Percentiles rank a stretch among this genome's conserved stretches.
These are phyloP conservation scores for Meliscaeva auricollis DNA, from an alignment of 2,888 invertebrate genomes.

Conservation along the genomic window DNA sequence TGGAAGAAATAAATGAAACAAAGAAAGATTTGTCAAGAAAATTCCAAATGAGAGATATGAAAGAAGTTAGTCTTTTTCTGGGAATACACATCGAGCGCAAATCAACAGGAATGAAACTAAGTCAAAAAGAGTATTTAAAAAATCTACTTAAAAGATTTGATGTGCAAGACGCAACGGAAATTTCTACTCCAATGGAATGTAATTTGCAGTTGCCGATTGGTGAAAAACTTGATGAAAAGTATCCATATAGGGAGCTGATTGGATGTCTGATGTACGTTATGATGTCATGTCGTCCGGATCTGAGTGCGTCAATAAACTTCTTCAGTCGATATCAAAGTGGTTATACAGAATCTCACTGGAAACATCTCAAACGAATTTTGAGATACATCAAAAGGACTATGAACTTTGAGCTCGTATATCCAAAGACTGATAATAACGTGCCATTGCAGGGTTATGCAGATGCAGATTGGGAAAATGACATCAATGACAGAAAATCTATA, in stretches of 20 bases:
- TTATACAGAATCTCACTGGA: neutral
- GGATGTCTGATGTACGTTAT: constrained; percentile 7
- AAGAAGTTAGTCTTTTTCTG: neutral
- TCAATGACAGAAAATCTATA: neutral
- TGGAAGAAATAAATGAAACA: neutral
- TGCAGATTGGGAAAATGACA: neutral
- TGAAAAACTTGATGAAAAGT: neutral
- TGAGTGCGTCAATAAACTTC: neutral
- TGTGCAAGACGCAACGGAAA: neutral
- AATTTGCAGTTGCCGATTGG: neutral
- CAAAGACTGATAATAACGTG: neutral
- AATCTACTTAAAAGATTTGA: neutral
- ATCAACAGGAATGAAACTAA: neutral
- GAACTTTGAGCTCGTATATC: neutral
- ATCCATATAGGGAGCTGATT: neutral
- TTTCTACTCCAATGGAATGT: neutral
- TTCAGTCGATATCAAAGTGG: neutral
- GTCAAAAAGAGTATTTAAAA: neutral
- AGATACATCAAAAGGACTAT: neutral
- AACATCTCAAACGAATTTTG: neutral
- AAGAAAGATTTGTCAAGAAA: neutral
- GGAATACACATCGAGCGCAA: neutral
- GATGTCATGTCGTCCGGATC: neutral
- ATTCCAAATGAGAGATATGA: neutral
- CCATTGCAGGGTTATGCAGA: neutral